Evolutionary conservation across 2,888 invertebrate genomes (phyloP), one percentile per base, ranked within the genome.

Genomic region (Drosophila subquinaria): DNA sequence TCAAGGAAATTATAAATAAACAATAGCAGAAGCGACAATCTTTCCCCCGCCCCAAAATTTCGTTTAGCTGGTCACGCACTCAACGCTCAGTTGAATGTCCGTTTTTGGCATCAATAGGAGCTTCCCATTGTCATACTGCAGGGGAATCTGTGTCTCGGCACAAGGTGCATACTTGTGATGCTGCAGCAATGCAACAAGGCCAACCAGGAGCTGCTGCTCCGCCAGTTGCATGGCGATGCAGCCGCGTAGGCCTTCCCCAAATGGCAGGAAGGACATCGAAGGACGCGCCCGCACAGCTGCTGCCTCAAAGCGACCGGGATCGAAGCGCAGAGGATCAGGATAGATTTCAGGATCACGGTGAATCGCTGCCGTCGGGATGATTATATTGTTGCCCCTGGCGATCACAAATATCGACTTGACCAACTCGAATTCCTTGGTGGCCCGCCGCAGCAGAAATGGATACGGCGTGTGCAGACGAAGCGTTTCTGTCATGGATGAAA

Each of bases 251-350:
- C 92, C 92, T 17, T 82, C 81, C 3, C 93, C 92, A 60, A 90
- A 93, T 1, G 92, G 90, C 33, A 92, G 40, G 67, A 87, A 93
- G 0, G 92, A 75, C 71, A 89, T 85, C 3, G 79, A 57, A 20
- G 94, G 94, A 53, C 95, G 90, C 35, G 92, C 93, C 0, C 93
- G 90, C 70, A 94, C 94, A 50, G 94, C 94, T 73, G 94, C 94
- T 13, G 93, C 90, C 3, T 92, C 91, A 84, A 95, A 95, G 76
- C 95, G 93, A 33, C 95, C 94, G 0, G 95, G 95, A 72, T 95
- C 93, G 64, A 95, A 95, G 45, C 93, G 93, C 8, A 94, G 92
- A 0, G 96, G 95, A n/a, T 95, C 93, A 0, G 89, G 87, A 74
- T 92, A 94, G 43, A 92, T 90, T 2, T 84, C 59, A 2, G 91